These are phyloP conservation scores for Pangasius sanitwongsei DNA, from an alignment of 2,797 vertebrate species.

Conservation along the genomic window DNA sequence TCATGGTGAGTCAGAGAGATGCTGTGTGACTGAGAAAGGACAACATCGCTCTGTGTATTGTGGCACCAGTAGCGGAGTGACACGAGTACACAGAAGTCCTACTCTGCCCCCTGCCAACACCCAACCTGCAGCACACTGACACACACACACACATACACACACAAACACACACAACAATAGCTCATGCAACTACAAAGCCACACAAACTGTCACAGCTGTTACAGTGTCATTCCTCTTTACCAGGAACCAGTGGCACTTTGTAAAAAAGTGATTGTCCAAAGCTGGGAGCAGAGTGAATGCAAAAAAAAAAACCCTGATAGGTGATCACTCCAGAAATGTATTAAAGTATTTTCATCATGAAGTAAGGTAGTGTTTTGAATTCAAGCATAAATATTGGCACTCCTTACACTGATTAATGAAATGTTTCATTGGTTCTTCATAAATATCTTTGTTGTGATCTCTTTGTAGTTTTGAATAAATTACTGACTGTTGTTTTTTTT, in stretches of 20 bases:
- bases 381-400: not conserved
- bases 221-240: constrained; percentile 66
- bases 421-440: too few relatives aligned
- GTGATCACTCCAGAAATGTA: not conserved
- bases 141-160: constrained; percentile 32
- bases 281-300: not conserved
- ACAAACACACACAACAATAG: constrained; percentile 42
- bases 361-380: not conserved
- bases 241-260: constrained; percentile 2
- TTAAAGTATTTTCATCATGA: not conserved
- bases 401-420: not conserved
- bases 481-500: constrained; percentile 4
- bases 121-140: constrained; percentile 30
- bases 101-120: constrained; percentile 62
- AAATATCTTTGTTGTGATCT: not conserved
- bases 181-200: constrained; percentile 46
- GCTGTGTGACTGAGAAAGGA: constrained; percentile 51
- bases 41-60: constrained; percentile 57
- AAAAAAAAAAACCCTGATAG: not conserved
- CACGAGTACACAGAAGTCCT: constrained; percentile 70
- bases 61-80: constrained; percentile 73
- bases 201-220: constrained; percentile 48
- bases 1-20: constrained; percentile 53
- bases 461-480: not conserved
- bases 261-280: not conserved